phyloP scores from a whole-genome alignment of 35 echinoderm and acorn worm species.

The Diadema setosum region DNA sequence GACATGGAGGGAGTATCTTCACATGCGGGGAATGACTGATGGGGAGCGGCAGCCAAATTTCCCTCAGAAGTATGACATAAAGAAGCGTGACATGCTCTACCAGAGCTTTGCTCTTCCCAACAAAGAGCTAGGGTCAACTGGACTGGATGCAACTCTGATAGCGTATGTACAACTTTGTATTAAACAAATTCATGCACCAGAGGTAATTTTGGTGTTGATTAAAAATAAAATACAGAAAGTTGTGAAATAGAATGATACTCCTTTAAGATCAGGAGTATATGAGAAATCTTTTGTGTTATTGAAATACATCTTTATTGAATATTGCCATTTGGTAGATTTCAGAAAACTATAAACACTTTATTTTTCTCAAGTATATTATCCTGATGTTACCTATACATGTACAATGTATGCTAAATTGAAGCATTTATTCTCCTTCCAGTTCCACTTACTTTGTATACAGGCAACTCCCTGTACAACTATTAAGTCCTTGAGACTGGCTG shows the following conservation, averaged over 20 bases:
- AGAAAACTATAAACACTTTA: too few species aligned
- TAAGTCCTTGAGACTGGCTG: too few species aligned
- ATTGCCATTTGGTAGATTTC: too few species aligned
- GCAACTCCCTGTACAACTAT: too few species aligned
- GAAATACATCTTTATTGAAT: not conserved
- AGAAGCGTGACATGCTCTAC: conserved; percentile 63
- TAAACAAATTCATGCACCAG: not conserved
- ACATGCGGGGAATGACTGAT: conserved; percentile 66
- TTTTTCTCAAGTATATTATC: too few species aligned
- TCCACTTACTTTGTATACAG: too few species aligned
- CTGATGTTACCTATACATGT: too few species aligned
- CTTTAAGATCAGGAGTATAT: not conserved
- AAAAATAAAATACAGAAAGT: not conserved
- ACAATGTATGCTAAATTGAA: too few species aligned
- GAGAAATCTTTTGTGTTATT: not conserved
- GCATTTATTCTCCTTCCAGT: too few species aligned
- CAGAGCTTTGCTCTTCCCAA: conserved; percentile 37
- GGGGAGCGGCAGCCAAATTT: conserved; percentile 85
- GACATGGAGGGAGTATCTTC: conserved; percentile 73
- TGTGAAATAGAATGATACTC: not conserved
- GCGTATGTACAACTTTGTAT: conserved; percentile 58
- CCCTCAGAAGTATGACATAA: conserved; percentile 65
- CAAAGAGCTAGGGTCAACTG: conserved; percentile 42
- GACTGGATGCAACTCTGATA: conserved; percentile 90
- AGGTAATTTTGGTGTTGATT: not conserved